Base-by-base conservation (phyloP, 2,113 vertebrate species). In the Sula dactylatra region DNA sequence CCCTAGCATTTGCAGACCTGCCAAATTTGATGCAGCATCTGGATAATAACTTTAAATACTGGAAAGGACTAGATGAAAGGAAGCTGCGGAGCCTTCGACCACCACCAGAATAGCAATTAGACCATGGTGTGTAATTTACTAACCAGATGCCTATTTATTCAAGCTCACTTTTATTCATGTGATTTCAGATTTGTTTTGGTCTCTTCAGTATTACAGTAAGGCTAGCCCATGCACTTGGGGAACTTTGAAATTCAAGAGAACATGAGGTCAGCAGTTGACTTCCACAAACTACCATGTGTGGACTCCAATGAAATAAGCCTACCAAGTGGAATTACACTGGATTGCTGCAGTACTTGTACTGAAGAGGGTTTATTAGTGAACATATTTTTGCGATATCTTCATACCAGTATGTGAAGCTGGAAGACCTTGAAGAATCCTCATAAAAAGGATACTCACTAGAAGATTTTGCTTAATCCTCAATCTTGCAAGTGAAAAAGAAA, bases 41-140 rank as follows among this genome's bases (percentile, higher is more conserved):
- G 95, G 99, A 99, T 98, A 99, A 99, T 93, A 99, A 99, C 98
- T 99, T 99, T 96, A 99, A 99, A 90, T 99, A 99, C 98, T 99
- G 99, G 99, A 99, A 99, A 98, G 97, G 98, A 90, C 97, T 99
- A 88, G 99, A 99, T 17, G 99, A 99, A 9, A 98, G 95, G 94
- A 99, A 99, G 95, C 98, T 99, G 79, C 98, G 98, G 96, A 99
- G 98, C 94, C 98, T 99, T 77, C 98, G 99, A 44, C 99, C 99
- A 2, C 99, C 99, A 25, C 98, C 98, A 3, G 98, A 99, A 86
- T 99, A 99, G 91, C 77, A 36, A 64, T n/a, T n/a, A 38, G 77
- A 34, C 61, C 69, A 64, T 16, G 56, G 56, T 45, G 81, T 40
- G 79, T 90, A 77, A 69, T 40, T 95, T 65, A 42, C 72, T 85